Conservation (phyloP, 2,797 vertebrate species). For the Coracias cyanogaster region DNA sequence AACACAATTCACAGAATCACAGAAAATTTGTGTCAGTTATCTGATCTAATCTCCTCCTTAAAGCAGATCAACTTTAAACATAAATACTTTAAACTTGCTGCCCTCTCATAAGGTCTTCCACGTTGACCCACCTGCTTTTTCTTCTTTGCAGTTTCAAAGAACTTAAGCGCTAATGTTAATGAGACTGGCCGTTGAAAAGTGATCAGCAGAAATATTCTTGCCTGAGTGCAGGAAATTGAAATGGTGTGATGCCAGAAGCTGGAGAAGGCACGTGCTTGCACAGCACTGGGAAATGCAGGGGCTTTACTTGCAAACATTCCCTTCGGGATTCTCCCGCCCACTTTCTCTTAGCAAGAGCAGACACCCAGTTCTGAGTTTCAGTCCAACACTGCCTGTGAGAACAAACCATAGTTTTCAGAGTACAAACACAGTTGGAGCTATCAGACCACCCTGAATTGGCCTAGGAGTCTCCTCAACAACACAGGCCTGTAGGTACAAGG, state of each 20-base stretch:
- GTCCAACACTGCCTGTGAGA: slow-evolving; percentile 17
- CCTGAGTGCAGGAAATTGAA: slow-evolving; percentile 13
- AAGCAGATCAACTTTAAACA: neutral
- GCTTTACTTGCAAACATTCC: slow-evolving; percentile 17
- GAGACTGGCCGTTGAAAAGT: neutral
- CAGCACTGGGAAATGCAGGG: slow-evolving; percentile 31
- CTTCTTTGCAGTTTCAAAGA: neutral
- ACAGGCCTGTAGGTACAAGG: neutral
- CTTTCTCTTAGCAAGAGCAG: slow-evolving; percentile 28
- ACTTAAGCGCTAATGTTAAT: neutral
- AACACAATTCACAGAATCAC: neutral
- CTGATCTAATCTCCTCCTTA: neutral
- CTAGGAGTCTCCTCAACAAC: neutral
- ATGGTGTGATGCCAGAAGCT: slow-evolving; percentile 34
- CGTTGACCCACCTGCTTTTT: neutral
- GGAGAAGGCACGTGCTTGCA: neutral
- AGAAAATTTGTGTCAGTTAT: neutral
- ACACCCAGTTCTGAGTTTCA: slow-evolving; percentile 7
- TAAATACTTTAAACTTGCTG: neutral
- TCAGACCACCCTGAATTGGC: slow-evolving; percentile 23
- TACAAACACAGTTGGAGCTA: neutral
- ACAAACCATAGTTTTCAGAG: neutral
- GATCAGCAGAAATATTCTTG: neutral
- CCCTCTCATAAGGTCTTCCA: neutral
- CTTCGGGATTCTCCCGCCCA: slow-evolving; percentile 3